Evolutionary conservation across 1,140 invertebrate genomes (phyloP), one percentile per base, ranked within the genome.

Genomic region (Macrostomum lignano): DNA sequence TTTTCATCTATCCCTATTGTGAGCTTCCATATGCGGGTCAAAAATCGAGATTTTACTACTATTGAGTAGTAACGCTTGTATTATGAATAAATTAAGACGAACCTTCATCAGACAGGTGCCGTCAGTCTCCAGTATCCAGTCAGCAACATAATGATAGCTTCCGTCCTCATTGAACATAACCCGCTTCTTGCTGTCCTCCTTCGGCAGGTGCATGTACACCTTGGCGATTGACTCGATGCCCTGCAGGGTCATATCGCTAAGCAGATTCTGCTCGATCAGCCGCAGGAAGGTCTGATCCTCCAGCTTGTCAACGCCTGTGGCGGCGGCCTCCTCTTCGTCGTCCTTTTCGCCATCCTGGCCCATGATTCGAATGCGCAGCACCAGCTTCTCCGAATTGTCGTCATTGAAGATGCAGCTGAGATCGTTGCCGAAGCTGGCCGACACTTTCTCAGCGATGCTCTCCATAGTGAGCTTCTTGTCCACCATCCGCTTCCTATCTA

Each of bases 401-500:
- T 99, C 91, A 52, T 94, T 96, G 56, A 96, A 98, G 23, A 98
- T 96, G 48, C 86, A 94, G 50, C 96, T 94, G 17, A 99, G 61
- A 61, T 98, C 88, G 52, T 98, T 84, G 36, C 91, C 88, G 57
- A 98, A 99, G 5, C n/a, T n/a, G 4, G 17, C 19, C 9, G 14
- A 24, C 30, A 99, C 96, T 53, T 94, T 94, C 52, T 96, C 86
- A 1, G 86, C 84, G 43, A 99, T 96, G 4, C 91, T 81, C 62
- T 98, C 88, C 88, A 99, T 98, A 11, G 84, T 94, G 17, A 99
- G 61, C 59, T 96, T 96, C 45, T 96, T 96, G 60, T 98, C 91
- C 13, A 81, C 91, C 84, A 96, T 96, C 47, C 82, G 68, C 51
- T 96, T 96, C 32, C 88, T 68, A 55, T 98, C 88, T 22, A 98